A percentile compares a stretch with the other conserved stretches of the same genome.
Conservation (phyloP, 2,113 vertebrate species). For the Thymallus thymallus region DNA sequence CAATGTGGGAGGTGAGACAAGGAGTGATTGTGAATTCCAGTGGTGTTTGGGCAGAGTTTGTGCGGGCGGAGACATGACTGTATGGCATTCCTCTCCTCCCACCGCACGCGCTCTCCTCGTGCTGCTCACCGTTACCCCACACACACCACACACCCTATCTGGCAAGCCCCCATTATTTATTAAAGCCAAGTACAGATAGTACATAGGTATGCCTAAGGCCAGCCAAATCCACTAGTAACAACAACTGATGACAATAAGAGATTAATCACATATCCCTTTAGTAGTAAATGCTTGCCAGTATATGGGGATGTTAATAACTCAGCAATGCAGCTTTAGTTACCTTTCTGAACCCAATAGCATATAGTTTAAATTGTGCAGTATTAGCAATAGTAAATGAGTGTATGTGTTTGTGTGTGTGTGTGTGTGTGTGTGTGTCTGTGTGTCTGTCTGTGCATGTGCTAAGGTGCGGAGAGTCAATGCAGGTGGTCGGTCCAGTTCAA, state of each 20-base stretch:
- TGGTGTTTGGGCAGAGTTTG: conserved; percentile 41
- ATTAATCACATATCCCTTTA: too few species aligned
- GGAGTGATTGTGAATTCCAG: conserved; percentile 13
- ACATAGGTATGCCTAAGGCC: neutral
- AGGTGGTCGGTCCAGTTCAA: too few species aligned
- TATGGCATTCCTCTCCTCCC: conserved; percentile 45
- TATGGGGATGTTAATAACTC: neutral
- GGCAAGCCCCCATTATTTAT: neutral
- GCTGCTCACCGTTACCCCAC: conserved; percentile 16
- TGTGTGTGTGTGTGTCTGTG: too few species aligned
- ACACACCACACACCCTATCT: conserved; percentile 14
- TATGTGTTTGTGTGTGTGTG: too few species aligned
- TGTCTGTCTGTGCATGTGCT: too few species aligned
- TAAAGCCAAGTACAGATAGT: conserved; percentile 3
- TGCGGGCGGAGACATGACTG: conserved; percentile 47
- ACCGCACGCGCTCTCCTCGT: conserved; percentile 37
- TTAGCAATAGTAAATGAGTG: too few species aligned
- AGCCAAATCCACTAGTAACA: neutral
- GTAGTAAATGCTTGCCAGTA: too few species aligned
- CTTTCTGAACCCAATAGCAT: neutral
- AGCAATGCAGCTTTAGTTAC: neutral
- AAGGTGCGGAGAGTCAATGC: too few species aligned
- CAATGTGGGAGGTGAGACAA: neutral
- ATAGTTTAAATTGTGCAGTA: too few species aligned
- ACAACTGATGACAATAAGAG: neutral